Evolutionary conservation across 2,113 vertebrate genomes (phyloP).

Genomic region (Thinocorus orbignyianus): DNA sequence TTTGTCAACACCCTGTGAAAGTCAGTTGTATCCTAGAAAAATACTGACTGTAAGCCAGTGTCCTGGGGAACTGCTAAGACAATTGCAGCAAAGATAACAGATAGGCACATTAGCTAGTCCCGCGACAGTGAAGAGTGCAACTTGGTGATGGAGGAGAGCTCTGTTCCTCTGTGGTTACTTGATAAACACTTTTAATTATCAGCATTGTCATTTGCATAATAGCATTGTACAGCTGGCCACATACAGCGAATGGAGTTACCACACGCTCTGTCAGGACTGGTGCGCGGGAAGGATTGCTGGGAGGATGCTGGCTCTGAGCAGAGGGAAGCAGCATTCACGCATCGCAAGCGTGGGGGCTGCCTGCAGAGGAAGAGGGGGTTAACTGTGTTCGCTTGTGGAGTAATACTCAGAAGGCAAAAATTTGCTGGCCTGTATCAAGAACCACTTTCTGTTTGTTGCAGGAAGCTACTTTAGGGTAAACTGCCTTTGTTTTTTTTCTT

Average conservation of each 20-base stretch:
- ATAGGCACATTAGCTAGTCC: neutral
- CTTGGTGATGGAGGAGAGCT: neutral
- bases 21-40: neutral
- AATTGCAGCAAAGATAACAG: neutral
- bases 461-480: neutral
- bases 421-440: neutral
- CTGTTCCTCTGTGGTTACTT: constrained; percentile 22
- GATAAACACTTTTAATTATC: constrained; percentile 57
- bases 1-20: neutral
- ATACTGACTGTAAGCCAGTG: neutral
- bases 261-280: neutral
- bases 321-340: neutral
- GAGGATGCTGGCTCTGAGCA: neutral
- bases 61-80: neutral
- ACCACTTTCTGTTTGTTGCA: neutral
- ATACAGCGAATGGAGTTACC: neutral
- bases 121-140: neutral
- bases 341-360: neutral
- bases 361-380: neutral
- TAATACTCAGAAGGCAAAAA: neutral
- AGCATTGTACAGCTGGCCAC: constrained; percentile 24
- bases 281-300: neutral
- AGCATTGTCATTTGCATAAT: constrained; percentile 45
- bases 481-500: neutral
- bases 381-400: neutral